A percentile compares a stretch with the other conserved stretches of the same genome.
phyloP scores from a whole-genome alignment of 2,888 invertebrate species.

The Macrophya alboannulata region DNA sequence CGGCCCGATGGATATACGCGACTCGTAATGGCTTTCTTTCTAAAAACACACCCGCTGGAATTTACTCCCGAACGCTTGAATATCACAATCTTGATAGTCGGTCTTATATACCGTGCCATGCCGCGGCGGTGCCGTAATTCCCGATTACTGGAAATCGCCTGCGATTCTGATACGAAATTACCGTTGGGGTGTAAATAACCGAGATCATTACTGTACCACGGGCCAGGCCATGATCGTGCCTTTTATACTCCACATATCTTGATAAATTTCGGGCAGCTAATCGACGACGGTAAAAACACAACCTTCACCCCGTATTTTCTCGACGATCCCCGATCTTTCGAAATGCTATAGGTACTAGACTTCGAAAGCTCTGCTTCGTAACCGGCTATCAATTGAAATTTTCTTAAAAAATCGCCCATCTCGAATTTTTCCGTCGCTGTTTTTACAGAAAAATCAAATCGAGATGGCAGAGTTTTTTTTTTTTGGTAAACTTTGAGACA shows the following conservation, averaged over 20 bases:
- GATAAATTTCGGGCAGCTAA: conserved; percentile 8
- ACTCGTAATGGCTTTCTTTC: neutral
- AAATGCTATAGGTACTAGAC: too few species aligned
- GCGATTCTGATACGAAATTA: neutral
- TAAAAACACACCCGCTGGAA: neutral
- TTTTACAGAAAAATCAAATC: too few species aligned
- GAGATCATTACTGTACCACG: conserved; percentile 9
- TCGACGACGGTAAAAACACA: neutral
- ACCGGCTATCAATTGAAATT: neutral
- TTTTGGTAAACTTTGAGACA: too few species aligned
- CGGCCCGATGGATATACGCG: too few species aligned
- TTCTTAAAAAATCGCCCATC: too few species aligned
- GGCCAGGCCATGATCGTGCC: neutral
- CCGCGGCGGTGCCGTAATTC: neutral
- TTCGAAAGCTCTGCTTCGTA: neutral
- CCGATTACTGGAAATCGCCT: neutral
- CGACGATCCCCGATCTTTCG: too few species aligned
- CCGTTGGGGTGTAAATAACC: neutral
- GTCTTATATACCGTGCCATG: neutral
- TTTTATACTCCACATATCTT: neutral
- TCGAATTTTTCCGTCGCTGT: too few species aligned
- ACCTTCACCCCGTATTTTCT: neutral
- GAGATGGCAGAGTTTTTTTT: too few species aligned
- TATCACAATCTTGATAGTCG: neutral
- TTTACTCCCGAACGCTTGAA: neutral